phyloP scores from a whole-genome alignment of 2,797 vertebrate genomes.

The Falco biarmicus region DNA sequence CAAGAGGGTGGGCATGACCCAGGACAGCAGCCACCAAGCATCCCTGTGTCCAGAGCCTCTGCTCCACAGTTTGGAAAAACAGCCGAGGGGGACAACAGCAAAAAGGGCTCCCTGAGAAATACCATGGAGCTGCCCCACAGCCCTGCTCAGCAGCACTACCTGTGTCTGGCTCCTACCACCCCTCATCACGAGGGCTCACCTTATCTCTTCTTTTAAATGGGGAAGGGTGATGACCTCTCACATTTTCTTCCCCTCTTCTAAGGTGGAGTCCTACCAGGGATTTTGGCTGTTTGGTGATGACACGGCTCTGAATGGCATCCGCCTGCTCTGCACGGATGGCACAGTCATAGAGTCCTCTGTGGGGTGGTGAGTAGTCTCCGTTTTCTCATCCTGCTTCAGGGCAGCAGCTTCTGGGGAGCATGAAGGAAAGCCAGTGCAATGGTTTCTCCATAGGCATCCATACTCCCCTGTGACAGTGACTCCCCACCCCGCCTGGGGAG shows the following conservation, averaged over 20 bases:
- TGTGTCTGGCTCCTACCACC: background rate
- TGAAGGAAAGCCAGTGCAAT: background rate
- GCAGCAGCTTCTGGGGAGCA: background rate
- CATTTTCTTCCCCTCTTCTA: background rate
- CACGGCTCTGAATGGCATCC: background rate
- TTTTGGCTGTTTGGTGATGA: background rate
- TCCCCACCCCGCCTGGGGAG: background rate
- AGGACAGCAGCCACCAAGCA: background rate
- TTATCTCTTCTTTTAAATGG: background rate
- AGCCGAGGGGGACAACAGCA: background rate
- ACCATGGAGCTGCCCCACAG: background rate
- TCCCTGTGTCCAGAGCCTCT: background rate
- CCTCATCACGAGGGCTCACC: rapidly evolving
- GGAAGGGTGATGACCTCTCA: background rate
- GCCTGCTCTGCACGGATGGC: background rate
- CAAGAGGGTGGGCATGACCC: background rate
- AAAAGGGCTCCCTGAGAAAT: background rate
- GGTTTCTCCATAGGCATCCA: background rate
- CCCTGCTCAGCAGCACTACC: background rate
- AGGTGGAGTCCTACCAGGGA: slow-evolving; percentile 20
- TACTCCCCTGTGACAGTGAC: background rate
- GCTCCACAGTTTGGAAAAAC: background rate
- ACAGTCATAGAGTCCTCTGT: background rate
- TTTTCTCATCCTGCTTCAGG: background rate
- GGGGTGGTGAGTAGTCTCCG: background rate